Conservation (phyloP, 2,797 vertebrate species). For the Hippopotamyrus pictus region DNA sequence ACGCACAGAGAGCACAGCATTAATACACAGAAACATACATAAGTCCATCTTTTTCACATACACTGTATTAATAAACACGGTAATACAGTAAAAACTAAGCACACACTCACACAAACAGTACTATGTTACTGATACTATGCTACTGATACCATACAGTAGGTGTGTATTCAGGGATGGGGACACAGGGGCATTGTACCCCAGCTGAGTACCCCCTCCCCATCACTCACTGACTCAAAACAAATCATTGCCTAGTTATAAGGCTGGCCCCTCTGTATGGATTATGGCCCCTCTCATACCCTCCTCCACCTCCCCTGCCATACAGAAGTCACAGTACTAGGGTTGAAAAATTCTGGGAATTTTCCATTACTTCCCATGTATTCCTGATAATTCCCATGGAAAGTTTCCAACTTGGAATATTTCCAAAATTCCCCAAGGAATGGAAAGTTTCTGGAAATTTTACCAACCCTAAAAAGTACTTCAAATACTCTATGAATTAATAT, state of each 20-base stretch:
- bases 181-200: neutral
- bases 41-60: neutral
- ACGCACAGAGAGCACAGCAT: neutral
- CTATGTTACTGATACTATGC: neutral
- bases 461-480: neutral
- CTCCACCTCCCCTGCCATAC: neutral
- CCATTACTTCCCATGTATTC: neutral
- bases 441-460: neutral
- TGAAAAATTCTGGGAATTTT: neutral
- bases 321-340: neutral
- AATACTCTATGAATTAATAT: too few species aligned
- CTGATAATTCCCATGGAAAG: neutral
- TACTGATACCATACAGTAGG: neutral
- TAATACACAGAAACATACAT: neutral
- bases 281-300: neutral
- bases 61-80: neutral
- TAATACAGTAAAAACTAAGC: neutral
- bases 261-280: neutral
- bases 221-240: neutral
- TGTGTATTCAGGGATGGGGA: neutral
- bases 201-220: neutral
- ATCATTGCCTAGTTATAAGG: neutral
- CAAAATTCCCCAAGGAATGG: neutral
- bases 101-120: neutral
- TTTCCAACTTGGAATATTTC: neutral